Evolutionary conservation across 1,140 invertebrate species (phyloP), one percentile per base, ranked within the genome.

Genomic region (Magallana gigas): DNA sequence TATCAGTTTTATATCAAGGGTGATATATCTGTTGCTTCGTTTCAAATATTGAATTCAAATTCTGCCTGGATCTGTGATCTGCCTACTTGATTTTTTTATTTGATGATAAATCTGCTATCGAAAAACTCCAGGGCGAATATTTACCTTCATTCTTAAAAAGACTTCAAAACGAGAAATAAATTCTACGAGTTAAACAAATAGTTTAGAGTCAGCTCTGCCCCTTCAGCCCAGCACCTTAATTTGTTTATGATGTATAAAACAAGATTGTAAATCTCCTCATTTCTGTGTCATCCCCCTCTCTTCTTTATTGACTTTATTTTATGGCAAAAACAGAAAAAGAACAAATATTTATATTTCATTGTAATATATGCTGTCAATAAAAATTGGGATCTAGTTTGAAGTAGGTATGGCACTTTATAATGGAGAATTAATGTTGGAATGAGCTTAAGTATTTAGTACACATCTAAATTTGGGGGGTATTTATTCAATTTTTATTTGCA

Each of bases 401-500:
- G 83, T 84, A 60, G 83, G 29, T 84, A 58, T 84, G 57, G 57
- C 56, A 58, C 83, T 58, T 84, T 23, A 36, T 60, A 84, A 84
- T 84, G 83, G 83, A 84, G 83, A 59, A 84, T 84, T 59, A 84
- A 84, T 60, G 83, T 84, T 18, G 56, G 29, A 84, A 84, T 60
- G 57, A 58, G 83, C 83, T 62, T 84, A 84, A 84, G 83, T 84
- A 84, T 84, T 58, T 84, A 84, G 83, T 59, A 60, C 57, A 18
- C 83, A 56, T 60, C 59, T 84, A 84, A 59, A 84, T 84, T 84
- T 84, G 57, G 83, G 36, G 36, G 83, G 83, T 84, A 84, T 84
- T 84, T 84, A 84, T 84, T 60, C 83, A 84, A 84, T 60, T 84
- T 84, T 84, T 84, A 84, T 84, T 84, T 84, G 83, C 48, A 14